Percentiles rank a stretch among this genome's conserved stretches.
These are phyloP conservation scores for Anabas testudineus DNA, from an alignment of 2,797 vertebrate species.

Conservation along the genomic window DNA sequence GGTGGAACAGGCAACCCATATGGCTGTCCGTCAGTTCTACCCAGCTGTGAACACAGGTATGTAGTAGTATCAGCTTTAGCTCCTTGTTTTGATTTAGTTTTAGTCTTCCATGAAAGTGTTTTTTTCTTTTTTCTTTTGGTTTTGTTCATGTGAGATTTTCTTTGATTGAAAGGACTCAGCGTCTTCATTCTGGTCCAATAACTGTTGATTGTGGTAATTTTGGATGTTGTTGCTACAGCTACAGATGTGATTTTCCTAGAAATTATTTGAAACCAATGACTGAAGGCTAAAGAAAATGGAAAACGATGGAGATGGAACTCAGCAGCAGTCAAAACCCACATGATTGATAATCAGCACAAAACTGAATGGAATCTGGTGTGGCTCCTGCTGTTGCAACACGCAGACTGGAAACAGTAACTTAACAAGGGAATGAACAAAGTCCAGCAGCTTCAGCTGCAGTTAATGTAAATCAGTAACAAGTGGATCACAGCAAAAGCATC, in stretches of 20 bases:
- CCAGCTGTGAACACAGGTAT: slow-evolving; percentile 67
- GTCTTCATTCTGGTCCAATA: too few relatives aligned
- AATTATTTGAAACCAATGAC: too few relatives aligned
- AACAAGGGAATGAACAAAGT: slow-evolving; percentile 46
- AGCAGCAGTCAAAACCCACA: too few relatives aligned
- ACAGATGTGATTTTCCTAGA: too few relatives aligned
- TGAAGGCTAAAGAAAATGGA: too few relatives aligned
- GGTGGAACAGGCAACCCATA: slow-evolving; percentile 41
- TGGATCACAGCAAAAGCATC: neutral
- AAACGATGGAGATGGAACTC: too few relatives aligned
- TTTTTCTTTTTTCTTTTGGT: too few relatives aligned
- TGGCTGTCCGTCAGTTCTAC: slow-evolving; percentile 50
- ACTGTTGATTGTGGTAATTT: too few relatives aligned
- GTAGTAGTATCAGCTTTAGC: neutral
- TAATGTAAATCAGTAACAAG: slow-evolving; percentile 45
- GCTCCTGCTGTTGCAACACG: neutral
- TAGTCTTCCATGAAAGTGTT: neutral
- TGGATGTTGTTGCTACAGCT: too few relatives aligned
- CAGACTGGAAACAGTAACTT: slow-evolving; percentile 56
- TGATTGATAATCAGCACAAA: too few relatives aligned
- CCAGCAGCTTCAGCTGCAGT: slow-evolving; percentile 5
- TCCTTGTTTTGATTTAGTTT: neutral
- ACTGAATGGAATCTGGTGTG: neutral
- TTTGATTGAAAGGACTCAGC: too few relatives aligned
- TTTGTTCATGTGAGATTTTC: too few relatives aligned